A percentile compares a stretch with the other conserved stretches of the same genome.
phyloP scores from a whole-genome alignment of 30 jellyfish, hydroid and myxozoan genomes.

The Aurelia aurita region DNA sequence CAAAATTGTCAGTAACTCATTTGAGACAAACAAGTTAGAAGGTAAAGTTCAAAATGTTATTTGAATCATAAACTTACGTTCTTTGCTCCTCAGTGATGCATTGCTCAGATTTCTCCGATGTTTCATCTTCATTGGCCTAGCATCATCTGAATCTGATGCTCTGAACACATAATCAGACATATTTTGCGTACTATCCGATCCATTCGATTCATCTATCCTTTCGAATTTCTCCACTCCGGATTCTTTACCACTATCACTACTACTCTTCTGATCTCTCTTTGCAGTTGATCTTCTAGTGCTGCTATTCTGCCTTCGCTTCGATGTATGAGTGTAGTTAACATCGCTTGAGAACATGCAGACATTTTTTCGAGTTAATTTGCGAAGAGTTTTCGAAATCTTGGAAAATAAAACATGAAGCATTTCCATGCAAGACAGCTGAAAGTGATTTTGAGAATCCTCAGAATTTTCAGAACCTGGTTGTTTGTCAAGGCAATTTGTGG shows the following conservation, averaged over 20 bases:
- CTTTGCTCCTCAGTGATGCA: conserved; percentile 55
- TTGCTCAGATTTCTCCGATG: conserved; percentile 57
- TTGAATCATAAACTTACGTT: conserved; percentile 35
- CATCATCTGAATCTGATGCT: conserved; percentile 58
- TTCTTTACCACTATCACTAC: conserved; percentile 69
- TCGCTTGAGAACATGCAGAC: conserved; percentile 13
- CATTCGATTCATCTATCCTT: conserved; percentile 18
- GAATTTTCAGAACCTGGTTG: neutral
- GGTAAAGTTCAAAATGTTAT: too few relatives aligned
- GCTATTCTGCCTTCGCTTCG: conserved; percentile 38
- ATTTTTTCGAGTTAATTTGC: conserved; percentile 2
- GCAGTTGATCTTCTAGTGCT: conserved; percentile 13
- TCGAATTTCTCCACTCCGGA: conserved; percentile 28
- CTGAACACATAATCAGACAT: conserved; percentile 75
- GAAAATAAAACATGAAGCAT: neutral
- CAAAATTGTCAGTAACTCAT: too few relatives aligned
- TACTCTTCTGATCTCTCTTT: conserved; percentile 39
- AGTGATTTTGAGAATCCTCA: neutral
- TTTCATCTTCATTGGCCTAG: conserved; percentile 31
- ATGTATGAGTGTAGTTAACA: neutral
- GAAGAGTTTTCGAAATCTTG: neutral
- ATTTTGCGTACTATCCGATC: conserved; percentile 56
- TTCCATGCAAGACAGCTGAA: neutral
- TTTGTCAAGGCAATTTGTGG: too few relatives aligned
- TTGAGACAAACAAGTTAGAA: too few relatives aligned